A percentile compares a stretch with the other conserved stretches of the same genome.
Conservation (phyloP, 2,888 invertebrate species). For the Pristionchus mayeri region DNA sequence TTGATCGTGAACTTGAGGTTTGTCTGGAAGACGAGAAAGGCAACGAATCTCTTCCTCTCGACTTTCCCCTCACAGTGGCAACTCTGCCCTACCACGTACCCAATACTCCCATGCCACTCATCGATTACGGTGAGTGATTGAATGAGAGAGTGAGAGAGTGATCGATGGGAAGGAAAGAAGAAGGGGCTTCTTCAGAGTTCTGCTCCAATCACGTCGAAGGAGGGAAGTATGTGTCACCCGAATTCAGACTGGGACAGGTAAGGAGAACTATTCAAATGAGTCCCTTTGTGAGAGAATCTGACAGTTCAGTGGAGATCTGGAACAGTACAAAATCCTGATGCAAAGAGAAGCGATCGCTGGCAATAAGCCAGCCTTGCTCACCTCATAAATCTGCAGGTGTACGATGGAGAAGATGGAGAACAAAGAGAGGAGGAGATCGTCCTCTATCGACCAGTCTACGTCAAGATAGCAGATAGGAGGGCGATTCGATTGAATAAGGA, state of each 20-base stretch:
- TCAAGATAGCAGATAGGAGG: constrained; percentile 55
- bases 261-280: constrained; percentile 72
- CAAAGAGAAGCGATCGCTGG: too few relatives aligned
- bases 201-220: constrained; percentile 85
- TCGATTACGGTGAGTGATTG: constrained; percentile 70
- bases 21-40: constrained; percentile 84
- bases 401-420: constrained; percentile 70
- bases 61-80: constrained; percentile 85
- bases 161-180: background rate
- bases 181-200: constrained; percentile 80
- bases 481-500: constrained; percentile 15
- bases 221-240: constrained; percentile 85
- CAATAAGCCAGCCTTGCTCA: too few relatives aligned
- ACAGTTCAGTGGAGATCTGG: background rate
- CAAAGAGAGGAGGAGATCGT: constrained; percentile 67
- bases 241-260: constrained; percentile 86
- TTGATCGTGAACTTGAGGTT: constrained; percentile 80
- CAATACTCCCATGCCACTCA: constrained; percentile 74
- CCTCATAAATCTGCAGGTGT: constrained; percentile 37
- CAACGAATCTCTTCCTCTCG: constrained; percentile 84
- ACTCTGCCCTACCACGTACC: constrained; percentile 82
- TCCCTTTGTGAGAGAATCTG: background rate
- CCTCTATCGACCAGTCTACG: constrained; percentile 74
- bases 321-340: too few relatives aligned
- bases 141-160: background rate